Conservation (phyloP, 2,797 vertebrate genomes). For the Psittacula derbiana region DNA sequence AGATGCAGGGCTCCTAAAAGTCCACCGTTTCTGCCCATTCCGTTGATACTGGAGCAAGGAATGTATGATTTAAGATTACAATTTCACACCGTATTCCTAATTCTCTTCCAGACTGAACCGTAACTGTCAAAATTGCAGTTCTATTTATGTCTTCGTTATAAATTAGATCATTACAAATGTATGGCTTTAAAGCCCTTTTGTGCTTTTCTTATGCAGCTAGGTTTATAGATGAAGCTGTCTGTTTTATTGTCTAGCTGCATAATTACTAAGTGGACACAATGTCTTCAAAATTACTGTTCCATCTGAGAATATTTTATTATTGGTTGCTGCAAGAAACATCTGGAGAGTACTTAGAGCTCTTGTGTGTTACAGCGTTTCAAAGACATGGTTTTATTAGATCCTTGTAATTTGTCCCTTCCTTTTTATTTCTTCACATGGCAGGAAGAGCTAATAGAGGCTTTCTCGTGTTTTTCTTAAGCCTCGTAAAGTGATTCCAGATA, state of each 20-base stretch:
- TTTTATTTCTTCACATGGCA: not conserved
- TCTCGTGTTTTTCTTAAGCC: not conserved
- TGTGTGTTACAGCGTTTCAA: not conserved
- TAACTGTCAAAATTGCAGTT: not conserved
- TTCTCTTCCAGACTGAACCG: not conserved
- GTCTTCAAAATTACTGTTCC: not conserved
- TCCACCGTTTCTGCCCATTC: not conserved
- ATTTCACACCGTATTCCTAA: not conserved
- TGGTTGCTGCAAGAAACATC: constrained; percentile 18
- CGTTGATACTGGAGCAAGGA: accelerated
- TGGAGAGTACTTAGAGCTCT: not conserved
- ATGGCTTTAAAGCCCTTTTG: not conserved
- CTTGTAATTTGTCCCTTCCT: not conserved
- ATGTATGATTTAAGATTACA: not conserved
- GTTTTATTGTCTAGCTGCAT: not conserved
- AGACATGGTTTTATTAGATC: not conserved
- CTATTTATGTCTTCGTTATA: not conserved
- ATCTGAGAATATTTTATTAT: constrained; percentile 1
- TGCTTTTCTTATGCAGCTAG: not conserved
- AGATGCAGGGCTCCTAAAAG: not conserved
- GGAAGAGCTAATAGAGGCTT: not conserved
- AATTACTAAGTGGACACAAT: not conserved
- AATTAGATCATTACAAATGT: not conserved
- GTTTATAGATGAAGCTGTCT: not conserved
- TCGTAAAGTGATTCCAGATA: not conserved